Base-by-base conservation (phyloP, 2,113 vertebrate genomes). In the Heloderma charlesbogerti region DNA sequence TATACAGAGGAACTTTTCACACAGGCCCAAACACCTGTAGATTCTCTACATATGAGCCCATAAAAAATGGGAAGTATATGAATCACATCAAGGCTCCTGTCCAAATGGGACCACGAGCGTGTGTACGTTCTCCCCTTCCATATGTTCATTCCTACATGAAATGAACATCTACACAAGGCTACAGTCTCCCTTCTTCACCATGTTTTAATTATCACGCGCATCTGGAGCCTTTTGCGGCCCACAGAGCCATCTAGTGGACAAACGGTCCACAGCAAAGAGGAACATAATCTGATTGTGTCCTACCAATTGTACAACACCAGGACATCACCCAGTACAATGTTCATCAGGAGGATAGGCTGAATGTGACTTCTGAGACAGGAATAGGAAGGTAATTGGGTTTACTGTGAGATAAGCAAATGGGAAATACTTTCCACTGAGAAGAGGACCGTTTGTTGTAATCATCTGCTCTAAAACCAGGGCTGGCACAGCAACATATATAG, bases 401-500 rank as follows among this genome's bases (percentile, higher is more conserved):
- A 74, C 16, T 48, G 27, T 89, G 48, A 87, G 40, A 29, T 3
- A 71, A 88, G 88, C 75, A 81, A 84, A 88, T 93, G 54, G 48
- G 77, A 92, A 95, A 88, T 16, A 74, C 3, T 37, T 78, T 92
- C 87, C 60, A 92, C 85, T 84, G 89, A 48, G 13, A 82, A 94
- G 84, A 18, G 12, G 10, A 29, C 13, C 85, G 34, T 45, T 87
- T 48, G 29, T 87, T 95, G 43, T 88, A 15, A 0, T 13, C 79
- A 40, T 25, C 0, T 0, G 80, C 69, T 87, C 6, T 29, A 94
- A 93, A 93, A 71, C 40, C 86, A 86, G 43, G 48, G 0, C 90
- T 91, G 84, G 88, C 87, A 45, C 51, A 77, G 15, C 40, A 67
- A 0, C 13, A 92, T 86, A 83, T 74, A 1, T 54, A 1, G 79